Evolutionary conservation across 2,113 vertebrate genomes (phyloP), one percentile per base, ranked within the genome.

Genomic region (Malurus melanocephalus): DNA sequence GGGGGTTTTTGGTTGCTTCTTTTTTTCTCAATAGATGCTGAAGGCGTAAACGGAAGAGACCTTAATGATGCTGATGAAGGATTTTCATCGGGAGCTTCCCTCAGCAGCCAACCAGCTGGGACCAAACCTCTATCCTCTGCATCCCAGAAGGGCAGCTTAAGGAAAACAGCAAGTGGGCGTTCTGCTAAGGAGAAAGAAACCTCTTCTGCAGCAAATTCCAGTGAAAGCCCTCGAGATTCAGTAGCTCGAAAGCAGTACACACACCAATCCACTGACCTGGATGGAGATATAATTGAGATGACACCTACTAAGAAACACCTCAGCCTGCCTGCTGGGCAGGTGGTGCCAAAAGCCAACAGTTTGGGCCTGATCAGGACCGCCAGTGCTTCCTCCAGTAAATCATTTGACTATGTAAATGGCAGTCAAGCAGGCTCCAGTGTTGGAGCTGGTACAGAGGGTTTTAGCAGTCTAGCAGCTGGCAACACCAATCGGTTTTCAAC

Each of bases 371-470:
- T 98, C 93, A 97, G 99, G 98, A 99, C 99, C 89, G 98, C 98
- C 97, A 99, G 99, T 97, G 98, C 99, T 95, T 98, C 98, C 92
- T 99, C 99, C 95, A 99, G 98, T 97, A 99, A 98, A 97, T 99
- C 98, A 13, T 99, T 99, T 96, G 99, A 99, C 98, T 98, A 98
- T 96, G 98, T 98, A 95, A 98, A 98, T 79, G 98, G 98, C 79
- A 97, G 97, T 90, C 95, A 97, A 87, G 96, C 96, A 68, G 96
- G 96, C 94, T 97, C 97, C 85, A 90, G 92, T 81, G 91, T 89
- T 66, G 97, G 97, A 90, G 88, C 88, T 94, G 96, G 93, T 94
- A 86, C 74, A 94, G 98, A 96, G 92, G 96, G 72, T 94, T 94
- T 94, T 80, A 96, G 95, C 73, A 98, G 97, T 69, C 95, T 98